phyloP scores from a whole-genome alignment of 2,888 invertebrate genomes.

The Nephrotoma flavescens region DNA sequence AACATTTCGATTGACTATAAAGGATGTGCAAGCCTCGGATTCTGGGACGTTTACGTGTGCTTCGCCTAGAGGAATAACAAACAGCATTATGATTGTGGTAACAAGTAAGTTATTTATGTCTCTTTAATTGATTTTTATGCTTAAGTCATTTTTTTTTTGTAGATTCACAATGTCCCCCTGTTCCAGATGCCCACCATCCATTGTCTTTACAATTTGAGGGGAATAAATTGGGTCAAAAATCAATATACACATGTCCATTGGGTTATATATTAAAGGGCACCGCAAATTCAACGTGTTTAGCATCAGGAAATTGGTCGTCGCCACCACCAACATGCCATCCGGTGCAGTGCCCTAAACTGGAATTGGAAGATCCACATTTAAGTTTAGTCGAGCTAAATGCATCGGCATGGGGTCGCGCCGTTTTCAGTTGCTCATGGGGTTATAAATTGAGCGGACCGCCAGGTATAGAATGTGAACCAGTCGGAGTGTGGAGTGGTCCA shows the following conservation, averaged over 20 bases:
- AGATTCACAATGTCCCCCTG: slow-evolving; percentile 49
- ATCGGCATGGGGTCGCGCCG: slow-evolving; percentile 63
- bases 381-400: slow-evolving; percentile 66
- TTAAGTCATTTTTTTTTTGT: slow-evolving; percentile 12
- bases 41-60: slow-evolving; percentile 75
- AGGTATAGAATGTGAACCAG: slow-evolving; percentile 62
- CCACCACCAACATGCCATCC: slow-evolving; percentile 57
- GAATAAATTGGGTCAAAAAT: slow-evolving; percentile 58
- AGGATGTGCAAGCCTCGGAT: slow-evolving; percentile 68
- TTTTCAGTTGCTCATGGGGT: slow-evolving; percentile 75
- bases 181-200: slow-evolving; percentile 43
- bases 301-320: slow-evolving; percentile 67
- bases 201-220: slow-evolving; percentile 62
- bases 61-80: slow-evolving; percentile 60
- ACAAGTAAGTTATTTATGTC: slow-evolving; percentile 39
- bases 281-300: slow-evolving; percentile 65
- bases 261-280: slow-evolving; percentile 68
- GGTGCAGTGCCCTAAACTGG: slow-evolving; percentile 61
- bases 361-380: slow-evolving; percentile 52
- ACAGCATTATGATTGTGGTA: slow-evolving; percentile 38
- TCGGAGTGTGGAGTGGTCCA: slow-evolving; percentile 65
- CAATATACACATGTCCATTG: slow-evolving; percentile 48
- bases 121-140: not conserved
- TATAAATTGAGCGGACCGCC: slow-evolving; percentile 62
- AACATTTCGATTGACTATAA: slow-evolving; percentile 67